Percentiles rank a stretch among this genome's conserved stretches.
Conservation (phyloP, 2,797 vertebrate genomes). For the Zenarchopterus dispar region DNA sequence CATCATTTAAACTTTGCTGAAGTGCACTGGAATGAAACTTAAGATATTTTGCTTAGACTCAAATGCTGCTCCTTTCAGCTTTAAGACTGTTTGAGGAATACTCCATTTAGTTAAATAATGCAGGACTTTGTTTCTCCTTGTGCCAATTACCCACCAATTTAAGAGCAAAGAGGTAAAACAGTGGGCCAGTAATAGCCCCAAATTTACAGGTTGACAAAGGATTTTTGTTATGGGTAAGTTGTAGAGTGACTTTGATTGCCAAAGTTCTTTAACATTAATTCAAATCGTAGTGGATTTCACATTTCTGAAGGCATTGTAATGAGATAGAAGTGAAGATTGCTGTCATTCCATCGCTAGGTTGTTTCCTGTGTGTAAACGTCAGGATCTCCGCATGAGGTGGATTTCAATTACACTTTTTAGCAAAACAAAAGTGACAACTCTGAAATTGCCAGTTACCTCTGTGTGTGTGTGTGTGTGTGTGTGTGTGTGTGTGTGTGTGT, state of each 20-base stretch:
- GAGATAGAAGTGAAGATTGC: constrained; percentile 7
- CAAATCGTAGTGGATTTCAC: no score
- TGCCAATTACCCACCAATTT: constrained; percentile 34
- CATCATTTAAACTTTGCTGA: constrained; percentile 6
- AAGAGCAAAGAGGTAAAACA: constrained; percentile 13
- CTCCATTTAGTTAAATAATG: constrained; percentile 1
- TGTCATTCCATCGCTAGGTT: not conserved
- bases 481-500: no score
- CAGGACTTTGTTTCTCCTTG: constrained; percentile 3
- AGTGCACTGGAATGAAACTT: constrained; percentile 1
- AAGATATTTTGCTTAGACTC: constrained; percentile 3
- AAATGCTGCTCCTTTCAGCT: constrained; percentile 12
- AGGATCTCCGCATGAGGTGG: no score
- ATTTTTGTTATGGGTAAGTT: constrained; percentile 16
- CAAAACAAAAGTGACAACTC: no score
- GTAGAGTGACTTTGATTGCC: constrained; percentile 17
- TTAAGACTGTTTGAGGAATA: constrained; percentile 8
- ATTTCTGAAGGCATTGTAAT: constrained; percentile 17
- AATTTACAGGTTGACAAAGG: constrained; percentile 11
- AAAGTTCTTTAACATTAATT: no score
- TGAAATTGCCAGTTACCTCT: no score
- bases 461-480: no score
- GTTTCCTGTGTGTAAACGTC: not conserved
- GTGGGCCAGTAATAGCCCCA: not conserved
- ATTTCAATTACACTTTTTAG: no score